Percentiles rank a stretch among this genome's conserved stretches.
Conservation (phyloP, 2,113 vertebrate genomes). For the Hystrix cristata region DNA sequence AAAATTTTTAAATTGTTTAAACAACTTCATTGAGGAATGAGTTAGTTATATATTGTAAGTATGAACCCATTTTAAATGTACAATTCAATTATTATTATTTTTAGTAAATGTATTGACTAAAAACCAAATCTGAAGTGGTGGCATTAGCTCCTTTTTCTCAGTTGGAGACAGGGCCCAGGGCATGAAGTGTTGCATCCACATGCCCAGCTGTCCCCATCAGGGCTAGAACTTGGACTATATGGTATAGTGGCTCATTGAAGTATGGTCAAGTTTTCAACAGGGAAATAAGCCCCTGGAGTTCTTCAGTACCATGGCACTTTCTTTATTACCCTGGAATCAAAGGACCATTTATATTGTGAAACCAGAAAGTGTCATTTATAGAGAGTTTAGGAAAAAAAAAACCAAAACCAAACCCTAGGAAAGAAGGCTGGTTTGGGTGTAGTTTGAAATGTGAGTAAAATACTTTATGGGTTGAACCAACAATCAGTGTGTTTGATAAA, state of each 20-base stretch:
- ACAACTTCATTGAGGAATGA: neutral
- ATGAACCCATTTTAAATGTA: neutral
- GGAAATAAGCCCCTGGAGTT: neutral
- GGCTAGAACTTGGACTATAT: neutral
- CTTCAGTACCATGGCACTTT: neutral
- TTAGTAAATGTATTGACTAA: slow-evolving; percentile 23
- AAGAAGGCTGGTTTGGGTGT: neutral
- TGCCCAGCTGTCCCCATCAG: neutral
- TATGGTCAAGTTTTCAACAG: neutral
- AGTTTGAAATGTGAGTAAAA: slow-evolving; percentile 44
- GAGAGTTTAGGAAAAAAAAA: neutral
- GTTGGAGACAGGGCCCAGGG: neutral
- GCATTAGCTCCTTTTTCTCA: neutral
- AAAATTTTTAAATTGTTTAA: neutral
- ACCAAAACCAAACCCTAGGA: neutral
- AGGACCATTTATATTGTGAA: neutral
- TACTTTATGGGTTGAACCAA: neutral
- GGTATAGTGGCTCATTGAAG: neutral
- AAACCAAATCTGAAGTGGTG: neutral
- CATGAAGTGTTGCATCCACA: fast-evolving
- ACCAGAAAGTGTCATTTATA: neutral
- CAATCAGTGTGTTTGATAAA: neutral
- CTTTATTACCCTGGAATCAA: neutral
- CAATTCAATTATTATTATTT: neutral
- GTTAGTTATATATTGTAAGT: neutral